Evolutionary conservation across 2,888 invertebrate species (phyloP), one percentile per base, ranked within the genome.

Genomic region (Cephalotes varians): DNA sequence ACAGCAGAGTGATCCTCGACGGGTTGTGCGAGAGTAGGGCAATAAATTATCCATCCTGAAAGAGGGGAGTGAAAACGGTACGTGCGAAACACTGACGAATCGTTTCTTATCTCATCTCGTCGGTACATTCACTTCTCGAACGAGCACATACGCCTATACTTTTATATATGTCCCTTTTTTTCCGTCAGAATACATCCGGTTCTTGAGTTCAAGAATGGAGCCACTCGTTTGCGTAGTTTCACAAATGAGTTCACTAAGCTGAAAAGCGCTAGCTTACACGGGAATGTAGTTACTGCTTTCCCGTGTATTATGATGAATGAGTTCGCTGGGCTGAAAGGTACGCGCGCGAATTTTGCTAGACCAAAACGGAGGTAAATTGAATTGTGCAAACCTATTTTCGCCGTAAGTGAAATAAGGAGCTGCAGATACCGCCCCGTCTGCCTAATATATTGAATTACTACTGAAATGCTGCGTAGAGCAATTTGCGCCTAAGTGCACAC

Each of bases 31-130:
- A 49, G 64, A 85, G 71, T 71, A 81, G 44, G 40, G 79, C 84
- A 76, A 88, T 88, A 84, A 84, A 85, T 88, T 86, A 87, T 37
- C 73, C 65, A 83, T 85, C 47, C 54, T 15, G 62, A 15, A 44
- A 18, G 28, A 54, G 47, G 72, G 37, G 21, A 51, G 34, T 9
- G 31, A 25, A 64, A 73, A 40, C 34, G n/a, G 44, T 65, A 28
- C 65, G 74, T 34, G 34, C 25, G 37, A n/a, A 40, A 76, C 25
- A 64, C 62, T 81, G 34, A 64, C 47, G 37, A 69, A n/a, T 56
- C 54, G 44, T 44, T 21, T 18, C 31, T 71, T 56, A 71, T n/a
- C 56, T 56, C 31, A 21, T 12, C 40, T 69, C 40, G 3, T 10
- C 12, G 44, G 9, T 44, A 47, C n/a, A 67, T 56, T 79, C 18